phyloP scores from a whole-genome alignment of 1,140 invertebrate genomes.

The Saxidomus purpurata region DNA sequence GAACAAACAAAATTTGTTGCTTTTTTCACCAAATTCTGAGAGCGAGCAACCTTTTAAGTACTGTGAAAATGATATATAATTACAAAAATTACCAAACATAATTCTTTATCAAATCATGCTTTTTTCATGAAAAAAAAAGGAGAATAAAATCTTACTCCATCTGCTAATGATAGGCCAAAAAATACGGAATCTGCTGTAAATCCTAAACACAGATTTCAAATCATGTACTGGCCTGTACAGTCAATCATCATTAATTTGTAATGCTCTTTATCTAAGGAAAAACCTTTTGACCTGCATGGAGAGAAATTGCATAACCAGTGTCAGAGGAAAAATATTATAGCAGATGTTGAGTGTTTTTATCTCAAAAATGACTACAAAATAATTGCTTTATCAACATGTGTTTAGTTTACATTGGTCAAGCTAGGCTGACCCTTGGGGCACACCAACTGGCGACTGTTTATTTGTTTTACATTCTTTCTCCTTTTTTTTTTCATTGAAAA shows the following conservation, averaged over 20 bases:
- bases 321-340: constrained; percentile 57
- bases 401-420: constrained; percentile 68
- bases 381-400: constrained; percentile 67
- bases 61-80: no score
- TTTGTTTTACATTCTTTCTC: background rate
- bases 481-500: background rate
- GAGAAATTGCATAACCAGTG: constrained; percentile 52
- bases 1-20: no score
- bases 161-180: no score
- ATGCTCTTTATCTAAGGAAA: constrained; percentile 13
- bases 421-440: constrained; percentile 15
- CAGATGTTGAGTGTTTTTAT: constrained; percentile 64
- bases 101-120: no score
- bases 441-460: background rate
- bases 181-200: no score
- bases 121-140: no score
- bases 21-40: no score
- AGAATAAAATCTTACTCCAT: no score
- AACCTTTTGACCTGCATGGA: constrained; percentile 55
- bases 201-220: background rate
- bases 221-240: background rate
- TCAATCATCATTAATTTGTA: constrained; percentile 12
- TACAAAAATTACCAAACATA: no score
- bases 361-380: constrained; percentile 66
- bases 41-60: no score